Base-by-base conservation (phyloP, 1,140 invertebrate genomes). In the Drosophila orena region DNA sequence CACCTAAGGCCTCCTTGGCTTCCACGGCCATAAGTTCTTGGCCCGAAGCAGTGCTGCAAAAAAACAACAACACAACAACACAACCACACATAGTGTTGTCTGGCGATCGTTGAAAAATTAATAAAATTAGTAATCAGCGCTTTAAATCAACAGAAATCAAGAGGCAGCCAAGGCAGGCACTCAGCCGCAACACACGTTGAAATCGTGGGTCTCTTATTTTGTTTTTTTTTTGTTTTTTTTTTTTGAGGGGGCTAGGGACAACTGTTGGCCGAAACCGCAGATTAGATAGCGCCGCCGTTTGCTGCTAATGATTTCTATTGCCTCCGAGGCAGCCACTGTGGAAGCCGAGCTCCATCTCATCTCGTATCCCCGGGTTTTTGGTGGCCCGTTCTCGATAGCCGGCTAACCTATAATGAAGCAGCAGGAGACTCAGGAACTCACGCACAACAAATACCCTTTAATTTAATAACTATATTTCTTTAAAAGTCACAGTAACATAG, bases 71-170 rank as follows among this genome's bases (percentile, higher is more conserved):
- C 17, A 1, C 17, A 17, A 17, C 17, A 17, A 17, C 17, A 56
- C 46, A 73, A 57, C 52, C 55, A 71, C 46, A 81, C 64, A 44
- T 15, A 44, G 42, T 44, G 30, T 53, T 77, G 77, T 62, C 49
- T 61, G 73, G 59, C 54, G 62, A 61, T 85, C 77, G 68, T 81
- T 86, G 74, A 81, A 89, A 89, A 89, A 89, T 89, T 89, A 89
- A 89, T 89, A 89, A 89, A 89, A 89, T 89, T 89, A 89, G 84
- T 89, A 89, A 89, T 89, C 84, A 89, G 84, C 85, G 73, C 79
- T 44, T 89, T 89, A 89, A 89, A 89, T 89, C 84, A 89, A 88
- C 79, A 80, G 69, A 77, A 83, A 83, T 83, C 81, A 79, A 77
- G 64, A 65, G 79, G 81, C 79, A 85, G 49, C 68, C 79, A 77